Evolutionary conservation across 2,113 vertebrate genomes (phyloP).

Genomic region (Cavia aperea): DNA sequence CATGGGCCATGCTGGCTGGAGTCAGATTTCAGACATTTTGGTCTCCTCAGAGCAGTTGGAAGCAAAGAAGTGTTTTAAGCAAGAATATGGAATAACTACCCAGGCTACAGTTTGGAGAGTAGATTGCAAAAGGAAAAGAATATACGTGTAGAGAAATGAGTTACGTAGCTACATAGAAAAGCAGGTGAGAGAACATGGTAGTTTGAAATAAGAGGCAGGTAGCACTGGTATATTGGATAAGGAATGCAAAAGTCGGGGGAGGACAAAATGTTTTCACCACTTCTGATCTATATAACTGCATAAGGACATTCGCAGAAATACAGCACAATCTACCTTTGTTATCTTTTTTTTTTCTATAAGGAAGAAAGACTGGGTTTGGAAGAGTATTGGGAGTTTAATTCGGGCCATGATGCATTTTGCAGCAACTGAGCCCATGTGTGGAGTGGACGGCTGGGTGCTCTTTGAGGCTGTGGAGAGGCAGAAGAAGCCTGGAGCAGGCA

Average conservation of each 20-base stretch:
- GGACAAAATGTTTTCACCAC: neutral
- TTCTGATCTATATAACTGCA: neutral
- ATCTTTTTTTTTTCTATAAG: neutral
- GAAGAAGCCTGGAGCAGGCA: neutral
- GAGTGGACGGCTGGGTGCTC: neutral
- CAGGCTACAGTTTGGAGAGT: neutral
- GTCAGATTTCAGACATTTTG: neutral
- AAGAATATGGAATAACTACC: neutral
- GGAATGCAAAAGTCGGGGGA: neutral
- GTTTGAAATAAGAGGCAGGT: neutral
- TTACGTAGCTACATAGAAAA: neutral
- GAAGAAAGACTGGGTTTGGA: neutral
- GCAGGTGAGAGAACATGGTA: neutral
- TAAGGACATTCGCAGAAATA: neutral
- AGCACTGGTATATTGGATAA: neutral
- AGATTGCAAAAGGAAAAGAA: neutral
- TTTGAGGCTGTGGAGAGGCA: neutral
- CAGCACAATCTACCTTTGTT: neutral
- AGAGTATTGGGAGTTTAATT: neutral
- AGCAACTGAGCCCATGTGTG: neutral
- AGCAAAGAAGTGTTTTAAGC: neutral
- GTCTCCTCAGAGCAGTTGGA: neutral
- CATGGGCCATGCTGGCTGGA: neutral
- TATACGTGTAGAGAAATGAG: no score
- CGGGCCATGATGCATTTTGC: neutral